A percentile compares a stretch with the other conserved stretches of the same genome.
phyloP scores from a whole-genome alignment of 2,113 vertebrate genomes.

The Xenopus borealis region DNA sequence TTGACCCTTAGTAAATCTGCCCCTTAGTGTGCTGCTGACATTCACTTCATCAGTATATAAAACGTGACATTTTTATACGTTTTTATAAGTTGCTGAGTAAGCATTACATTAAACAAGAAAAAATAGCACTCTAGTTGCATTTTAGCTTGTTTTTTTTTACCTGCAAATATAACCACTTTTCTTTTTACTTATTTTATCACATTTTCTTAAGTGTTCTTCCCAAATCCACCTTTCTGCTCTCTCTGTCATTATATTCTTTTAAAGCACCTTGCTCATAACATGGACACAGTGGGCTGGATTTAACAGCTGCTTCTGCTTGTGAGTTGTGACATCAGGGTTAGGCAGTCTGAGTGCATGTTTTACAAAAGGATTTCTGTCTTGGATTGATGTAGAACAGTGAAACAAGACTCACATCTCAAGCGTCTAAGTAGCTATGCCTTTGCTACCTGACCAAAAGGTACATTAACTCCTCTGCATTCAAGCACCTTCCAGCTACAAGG shows the following conservation, averaged over 20 bases:
- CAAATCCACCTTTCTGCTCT: too few species aligned
- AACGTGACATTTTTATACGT: too few species aligned
- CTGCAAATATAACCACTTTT: background rate
- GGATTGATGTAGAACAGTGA: constrained; percentile 11
- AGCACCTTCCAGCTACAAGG: background rate
- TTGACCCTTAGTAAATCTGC: too few species aligned
- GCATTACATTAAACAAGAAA: too few species aligned
- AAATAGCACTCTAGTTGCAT: too few species aligned
- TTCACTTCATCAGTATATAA: too few species aligned
- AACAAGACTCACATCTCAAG: constrained; percentile 12
- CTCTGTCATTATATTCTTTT: background rate
- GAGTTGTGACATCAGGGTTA: constrained; percentile 26
- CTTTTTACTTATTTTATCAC: background rate
- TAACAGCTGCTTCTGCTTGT: background rate
- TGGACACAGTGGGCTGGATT: constrained; percentile 20
- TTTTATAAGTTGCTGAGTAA: too few species aligned
- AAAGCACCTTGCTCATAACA: background rate
- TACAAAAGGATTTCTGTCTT: constrained; percentile 9
- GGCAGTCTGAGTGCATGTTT: constrained; percentile 15
- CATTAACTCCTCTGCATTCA: background rate
- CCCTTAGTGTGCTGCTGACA: too few species aligned
- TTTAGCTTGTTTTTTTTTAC: too few species aligned
- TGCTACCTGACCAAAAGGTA: background rate
- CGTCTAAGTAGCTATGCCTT: background rate
- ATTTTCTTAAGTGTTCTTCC: background rate